Evolutionary conservation across 1,140 invertebrate genomes (phyloP).

Genomic region (Drosophila prosaltans): DNA sequence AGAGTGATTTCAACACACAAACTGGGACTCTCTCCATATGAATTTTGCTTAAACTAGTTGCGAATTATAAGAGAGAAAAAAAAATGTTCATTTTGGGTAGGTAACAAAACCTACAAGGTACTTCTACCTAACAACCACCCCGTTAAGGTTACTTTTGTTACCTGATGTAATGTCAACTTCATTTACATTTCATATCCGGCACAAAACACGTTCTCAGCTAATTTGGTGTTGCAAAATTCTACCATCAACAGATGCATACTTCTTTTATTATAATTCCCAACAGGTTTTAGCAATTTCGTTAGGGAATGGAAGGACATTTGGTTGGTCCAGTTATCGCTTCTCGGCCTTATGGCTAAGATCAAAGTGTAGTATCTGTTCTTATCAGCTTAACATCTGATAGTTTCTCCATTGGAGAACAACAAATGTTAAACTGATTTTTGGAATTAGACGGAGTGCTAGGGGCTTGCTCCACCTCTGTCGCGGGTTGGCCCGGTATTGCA

Average conservation of each 20-base stretch:
- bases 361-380: slow-evolving; percentile 87
- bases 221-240: not conserved
- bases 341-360: slow-evolving; percentile 85
- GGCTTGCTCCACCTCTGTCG: slow-evolving; percentile 57
- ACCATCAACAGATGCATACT: not conserved
- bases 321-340: slow-evolving; percentile 69
- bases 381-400: slow-evolving; percentile 88
- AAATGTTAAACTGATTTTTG: slow-evolving; percentile 46
- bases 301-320: not conserved
- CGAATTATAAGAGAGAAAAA: not conserved
- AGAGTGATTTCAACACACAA: slow-evolving; percentile 40
- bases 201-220: too few species aligned
- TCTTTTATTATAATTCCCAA: not conserved
- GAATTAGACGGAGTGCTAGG: slow-evolving; percentile 49
- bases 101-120: not conserved
- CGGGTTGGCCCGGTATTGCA: slow-evolving; percentile 84
- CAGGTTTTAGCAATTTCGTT: not conserved
- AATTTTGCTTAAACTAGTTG: not conserved
- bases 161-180: too few species aligned
- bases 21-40: not conserved
- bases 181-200: too few species aligned
- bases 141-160: too few species aligned
- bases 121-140: not conserved
- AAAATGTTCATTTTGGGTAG: not conserved
- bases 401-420: slow-evolving; percentile 45